These are phyloP conservation scores for Neotoxoptera formosana DNA, from an alignment of 1,140 invertebrate genomes.

Conservation along the genomic window DNA sequence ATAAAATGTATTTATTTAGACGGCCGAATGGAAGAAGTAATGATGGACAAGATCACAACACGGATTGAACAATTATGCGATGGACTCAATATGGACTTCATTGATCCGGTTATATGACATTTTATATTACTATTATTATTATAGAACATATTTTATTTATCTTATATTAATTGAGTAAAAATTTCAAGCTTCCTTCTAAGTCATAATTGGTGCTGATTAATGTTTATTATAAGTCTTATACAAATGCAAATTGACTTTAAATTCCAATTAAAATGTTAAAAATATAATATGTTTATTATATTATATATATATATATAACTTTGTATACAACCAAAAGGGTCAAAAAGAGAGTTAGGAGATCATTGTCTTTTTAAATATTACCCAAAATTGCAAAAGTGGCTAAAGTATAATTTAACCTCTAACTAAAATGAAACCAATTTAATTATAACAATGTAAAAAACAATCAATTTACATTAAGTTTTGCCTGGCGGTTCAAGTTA, in stretches of 20 bases:
- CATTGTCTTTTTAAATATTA: neutral
- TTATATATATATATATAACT: no score
- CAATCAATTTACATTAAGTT: no score
- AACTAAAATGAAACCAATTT: neutral
- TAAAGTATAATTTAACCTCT: neutral
- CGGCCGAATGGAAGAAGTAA: constrained; percentile 88
- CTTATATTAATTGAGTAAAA: neutral
- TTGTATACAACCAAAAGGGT: no score
- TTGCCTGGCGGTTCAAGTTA: no score
- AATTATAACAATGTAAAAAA: no score
- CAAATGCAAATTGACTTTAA: no score
- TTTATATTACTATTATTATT: constrained; percentile 12
- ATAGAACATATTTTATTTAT: neutral
- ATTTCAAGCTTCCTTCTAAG: neutral
- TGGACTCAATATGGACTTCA: constrained; percentile 93
- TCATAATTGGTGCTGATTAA: neutral
- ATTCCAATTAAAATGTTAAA: no score
- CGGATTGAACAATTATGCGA: constrained; percentile 95
- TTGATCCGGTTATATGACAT: constrained; percentile 83
- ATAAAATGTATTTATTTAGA: constrained; percentile 66
- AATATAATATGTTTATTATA: no score
- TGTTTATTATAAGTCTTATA: no score
- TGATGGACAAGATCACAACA: constrained; percentile 98
- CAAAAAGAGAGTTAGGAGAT: neutral
- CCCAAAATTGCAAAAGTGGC: neutral